Base-by-base conservation (phyloP, 2,888 invertebrate genomes). In the Coenonympha glycerion region DNA sequence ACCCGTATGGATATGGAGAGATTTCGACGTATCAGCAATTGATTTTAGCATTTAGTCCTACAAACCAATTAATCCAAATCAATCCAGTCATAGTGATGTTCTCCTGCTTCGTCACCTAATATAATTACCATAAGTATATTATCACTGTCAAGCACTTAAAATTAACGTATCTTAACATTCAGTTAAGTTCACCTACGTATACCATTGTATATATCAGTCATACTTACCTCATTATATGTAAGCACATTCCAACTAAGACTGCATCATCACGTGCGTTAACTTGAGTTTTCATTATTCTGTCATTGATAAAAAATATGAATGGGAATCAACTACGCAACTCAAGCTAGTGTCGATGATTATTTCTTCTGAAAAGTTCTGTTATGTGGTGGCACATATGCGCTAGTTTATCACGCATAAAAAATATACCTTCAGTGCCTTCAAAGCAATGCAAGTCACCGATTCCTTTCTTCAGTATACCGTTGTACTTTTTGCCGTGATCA, bases 401-500 rank as follows among this genome's bases (percentile, higher is more conserved):
- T 15, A 2, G 13, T 13, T 31, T 31, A n/a, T 15, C 6, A 16
- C 16, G 16, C 16, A n/a, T 11, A 33, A 33, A 33, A 33, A 33
- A 9, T 33, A 13, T 33, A 16, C 1, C 37, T 19, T 33, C 24
- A 40, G 13, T 33, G 16, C 1, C 37, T 19, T 33, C 24, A 40
- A 50, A n/a, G 19, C 40, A 53, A 40, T 41, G 31, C 21, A 44
- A 30, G 41, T 45, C 42, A 33, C 21, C 44, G 31, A 19, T 13
- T 30, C 36, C 26, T 45, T 24, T 21, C n/a, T n/a, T n/a, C 18
- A 33, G 31, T 47, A 49, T 50, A 57, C 59, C 55, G 57, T 56
- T 57, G 50, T 52, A 33, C 41, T 49, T 54, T 53, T 52, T 48
- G 31, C 30, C 15, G 39, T n/a, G 9, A 24, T 21, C 33, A 51